These are phyloP conservation scores for Mesorhabditis spiculigera DNA, from an alignment of 2,888 invertebrate genomes.

Conservation along the genomic window DNA sequence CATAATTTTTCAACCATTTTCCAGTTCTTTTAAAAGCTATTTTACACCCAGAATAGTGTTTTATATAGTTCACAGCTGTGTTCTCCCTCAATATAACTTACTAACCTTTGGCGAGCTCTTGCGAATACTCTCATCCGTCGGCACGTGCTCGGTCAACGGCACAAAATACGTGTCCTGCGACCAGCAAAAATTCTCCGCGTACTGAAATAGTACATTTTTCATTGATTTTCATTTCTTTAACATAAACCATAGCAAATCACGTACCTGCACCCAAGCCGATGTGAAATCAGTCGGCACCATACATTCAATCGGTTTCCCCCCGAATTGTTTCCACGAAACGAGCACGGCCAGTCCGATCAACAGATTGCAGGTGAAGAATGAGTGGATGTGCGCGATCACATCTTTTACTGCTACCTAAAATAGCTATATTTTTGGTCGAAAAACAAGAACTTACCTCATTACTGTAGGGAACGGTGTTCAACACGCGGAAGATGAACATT, in stretches of 20 bases:
- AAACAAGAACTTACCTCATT: slow-evolving; percentile 34
- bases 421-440: slow-evolving; percentile 12
- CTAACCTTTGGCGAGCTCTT: not conserved
- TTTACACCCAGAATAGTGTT: not conserved
- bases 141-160: slow-evolving; percentile 30
- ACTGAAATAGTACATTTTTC: slow-evolving; percentile 22
- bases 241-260: not conserved
- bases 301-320: slow-evolving; percentile 54
- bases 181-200: slow-evolving; percentile 54
- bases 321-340: slow-evolving; percentile 55
- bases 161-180: slow-evolving; percentile 54
- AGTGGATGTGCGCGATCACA: slow-evolving; percentile 49
- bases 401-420: slow-evolving; percentile 43
- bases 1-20: not conserved
- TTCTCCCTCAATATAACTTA: not conserved
- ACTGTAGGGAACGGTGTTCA: slow-evolving; percentile 54
- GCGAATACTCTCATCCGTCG: not conserved
- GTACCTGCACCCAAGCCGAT: slow-evolving; percentile 36
- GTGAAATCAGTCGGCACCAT: slow-evolving; percentile 47
- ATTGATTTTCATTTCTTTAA: slow-evolving; percentile 8
- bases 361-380: slow-evolving; percentile 53
- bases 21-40: not conserved
- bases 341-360: slow-evolving; percentile 52
- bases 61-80: no score
- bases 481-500: slow-evolving; percentile 53